Base-by-base conservation (phyloP, 2,113 vertebrate genomes). In the Phylloscopus trochilus region DNA sequence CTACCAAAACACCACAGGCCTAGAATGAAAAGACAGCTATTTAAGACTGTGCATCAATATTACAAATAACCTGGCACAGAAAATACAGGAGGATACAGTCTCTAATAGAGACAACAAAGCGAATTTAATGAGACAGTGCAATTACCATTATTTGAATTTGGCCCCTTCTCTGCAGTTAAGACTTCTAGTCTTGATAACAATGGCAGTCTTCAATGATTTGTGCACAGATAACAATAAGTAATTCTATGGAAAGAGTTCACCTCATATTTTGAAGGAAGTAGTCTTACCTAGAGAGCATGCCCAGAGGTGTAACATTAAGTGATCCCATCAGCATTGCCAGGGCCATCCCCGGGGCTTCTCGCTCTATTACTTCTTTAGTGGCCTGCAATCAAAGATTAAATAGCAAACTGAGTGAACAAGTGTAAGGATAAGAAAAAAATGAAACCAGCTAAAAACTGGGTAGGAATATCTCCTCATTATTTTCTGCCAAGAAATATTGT, bases 291-390 rank as follows among this genome's bases (percentile, higher is more conserved):
- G 99, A 99, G 80, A 99, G 98, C 99, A 99, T 99, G 96, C 99
- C 99, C 74, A 99, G 98, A 77, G 99, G 99, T 89, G 99, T 99
- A 93, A 99, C 99, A 96, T 99, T 99, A 95, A 99, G 98, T 28
- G 99, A 99, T 97, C 99, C 99, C 99, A 99, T 99, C 96, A 99
- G 98, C 99, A 99, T 99, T 91, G 99, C 99, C 94, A 99, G 97
- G 90, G 99, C 99, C 99, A 99, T 99, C 46, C 99, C 99, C 73
- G 99, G 99, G 41, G 99, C 99, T 98, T 99, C 99, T 88, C 99
- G 98, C 98, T 99, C 99, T 78, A 99, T 99, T 98, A 99, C 99
- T 98, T 99, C 99, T 97, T 98, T 99, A 97, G 99, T 99, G 92
- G 99, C 99, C 99, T 99, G 97, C 47, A 97, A 97, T 90, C 92